Percentiles rank a stretch among this genome's conserved stretches.
Evolutionary conservation across 2,113 vertebrate species (phyloP).

Genomic region (Glaucidium brasilianum): DNA sequence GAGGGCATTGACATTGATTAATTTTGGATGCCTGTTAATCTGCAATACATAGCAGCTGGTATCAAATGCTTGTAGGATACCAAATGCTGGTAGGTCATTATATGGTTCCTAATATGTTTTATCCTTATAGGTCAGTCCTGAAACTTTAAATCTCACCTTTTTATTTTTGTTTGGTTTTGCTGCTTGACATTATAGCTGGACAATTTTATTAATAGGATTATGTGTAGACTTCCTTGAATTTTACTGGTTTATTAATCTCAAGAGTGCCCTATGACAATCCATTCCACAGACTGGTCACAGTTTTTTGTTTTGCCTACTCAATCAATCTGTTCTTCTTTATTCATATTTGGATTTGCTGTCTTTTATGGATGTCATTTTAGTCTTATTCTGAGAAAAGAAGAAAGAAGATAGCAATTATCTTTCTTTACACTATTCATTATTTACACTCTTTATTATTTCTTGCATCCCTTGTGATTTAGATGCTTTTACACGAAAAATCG

Average conservation of each 20-base stretch:
- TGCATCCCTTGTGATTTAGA: background rate
- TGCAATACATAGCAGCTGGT: background rate
- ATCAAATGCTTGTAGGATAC: background rate
- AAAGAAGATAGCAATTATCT: background rate
- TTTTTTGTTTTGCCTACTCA: conserved; percentile 1
- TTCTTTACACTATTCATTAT: background rate
- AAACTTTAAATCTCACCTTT: background rate
- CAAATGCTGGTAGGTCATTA: background rate
- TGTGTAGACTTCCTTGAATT: background rate
- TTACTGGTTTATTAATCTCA: background rate
- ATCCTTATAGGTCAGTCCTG: background rate
- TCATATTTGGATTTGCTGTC: background rate
- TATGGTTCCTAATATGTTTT: background rate
- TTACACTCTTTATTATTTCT: background rate
- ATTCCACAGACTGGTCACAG: background rate
- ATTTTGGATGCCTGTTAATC: background rate
- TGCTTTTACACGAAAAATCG: background rate
- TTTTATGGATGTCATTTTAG: background rate
- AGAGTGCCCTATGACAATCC: background rate
- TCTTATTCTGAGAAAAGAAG: background rate
- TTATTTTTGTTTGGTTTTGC: background rate
- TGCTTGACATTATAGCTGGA: background rate
- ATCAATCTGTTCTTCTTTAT: background rate
- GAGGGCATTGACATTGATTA: background rate
- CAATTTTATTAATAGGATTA: background rate